Evolutionary conservation across 2,113 vertebrate genomes (phyloP), one percentile per base, ranked within the genome.

Genomic region (Collichthys lucidus): DNA sequence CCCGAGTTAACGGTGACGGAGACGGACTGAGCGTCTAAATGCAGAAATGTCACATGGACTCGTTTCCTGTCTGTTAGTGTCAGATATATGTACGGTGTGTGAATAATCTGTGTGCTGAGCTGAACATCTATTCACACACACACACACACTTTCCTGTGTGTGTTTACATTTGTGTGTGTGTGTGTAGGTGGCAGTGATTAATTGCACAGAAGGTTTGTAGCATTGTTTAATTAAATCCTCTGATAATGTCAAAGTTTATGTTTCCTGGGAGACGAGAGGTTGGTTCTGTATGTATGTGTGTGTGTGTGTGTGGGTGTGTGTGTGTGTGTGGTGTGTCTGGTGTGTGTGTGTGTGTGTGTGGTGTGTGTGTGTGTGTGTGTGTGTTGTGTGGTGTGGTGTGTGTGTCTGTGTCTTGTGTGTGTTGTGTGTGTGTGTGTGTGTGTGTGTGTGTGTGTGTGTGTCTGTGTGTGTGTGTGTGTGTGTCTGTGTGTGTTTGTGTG

Each of bases 171-270:
- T 79, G 20, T 56, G 22, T 82, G 31, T 31, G 44, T 20, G 59
- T 40, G 53, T 62, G n/a, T 35, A 79, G 44, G 19, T 85, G 86
- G 77, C 88, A 83, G 74, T 89, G 89, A 94, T 94, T 92, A 90
- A 94, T 94, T 86, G 75, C 74, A 53, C 66, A 10, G 69, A 46
- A 59, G 46, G 19, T 26, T 26, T 26, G 52, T 74, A 86, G 88
- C 69, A 64, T 57, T 77, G 73, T 87, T 90, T 89, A 90, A 94
- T 92, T 88, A 88, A 91, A 92, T 81, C 72, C 62, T 88, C 56
- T 79, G 80, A 90, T 91, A 75, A 75, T 89, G 85, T 89, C 88
- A 87, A 83, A 78, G 74, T 90, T 85, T 85, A 75, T 80, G 82
- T 90, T 90, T 81, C 83, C 79, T 72, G 52, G 73, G 80, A 88